Percentiles rank a stretch among this genome's conserved stretches.
phyloP scores from a whole-genome alignment of 2,797 vertebrate species.

The Remorina albescens region DNA sequence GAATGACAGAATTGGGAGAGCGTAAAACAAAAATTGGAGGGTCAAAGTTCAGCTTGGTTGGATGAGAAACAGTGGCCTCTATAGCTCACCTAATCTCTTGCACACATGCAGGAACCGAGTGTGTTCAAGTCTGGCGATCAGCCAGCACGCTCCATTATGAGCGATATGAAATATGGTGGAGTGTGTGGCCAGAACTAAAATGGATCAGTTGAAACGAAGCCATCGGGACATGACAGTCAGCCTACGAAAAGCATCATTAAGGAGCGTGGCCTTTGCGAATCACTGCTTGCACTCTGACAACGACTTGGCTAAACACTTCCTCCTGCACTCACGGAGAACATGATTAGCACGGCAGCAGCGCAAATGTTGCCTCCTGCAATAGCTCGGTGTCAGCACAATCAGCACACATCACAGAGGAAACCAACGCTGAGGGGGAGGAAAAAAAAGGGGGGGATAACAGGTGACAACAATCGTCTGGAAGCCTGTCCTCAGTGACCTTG shows the following conservation, averaged over 20 bases:
- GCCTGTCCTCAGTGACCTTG: conserved; percentile 54
- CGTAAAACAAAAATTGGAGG: conserved; percentile 33
- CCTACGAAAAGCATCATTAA: conserved; percentile 52
- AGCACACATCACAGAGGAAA: conserved; percentile 35
- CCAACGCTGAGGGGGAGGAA: background rate
- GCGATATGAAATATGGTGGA: conserved; percentile 30
- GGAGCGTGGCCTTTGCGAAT: conserved; percentile 51
- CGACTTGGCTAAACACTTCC: conserved; percentile 51
- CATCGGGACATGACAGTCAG: conserved; percentile 37
- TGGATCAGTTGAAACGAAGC: conserved; percentile 37
- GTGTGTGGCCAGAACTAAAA: conserved; percentile 23
- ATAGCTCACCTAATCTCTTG: conserved; percentile 14
- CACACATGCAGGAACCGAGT: conserved; percentile 7
- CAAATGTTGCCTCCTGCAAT: conserved; percentile 11
- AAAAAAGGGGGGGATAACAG: conserved; percentile 40
- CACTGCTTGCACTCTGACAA: conserved; percentile 47
- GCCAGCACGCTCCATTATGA: conserved; percentile 33
- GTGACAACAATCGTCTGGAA: conserved; percentile 52
- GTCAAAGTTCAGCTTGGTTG: conserved; percentile 13
- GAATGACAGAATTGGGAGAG: conserved; percentile 10
- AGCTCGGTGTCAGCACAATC: conserved; percentile 35
- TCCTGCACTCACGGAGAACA: conserved; percentile 30
- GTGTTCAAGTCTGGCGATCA: background rate
- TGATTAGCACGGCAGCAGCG: conserved; percentile 32
- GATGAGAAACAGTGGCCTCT: conserved; percentile 35